Base-by-base conservation (phyloP, 2,888 invertebrate species). In the Dicyrtomina minuta region DNA sequence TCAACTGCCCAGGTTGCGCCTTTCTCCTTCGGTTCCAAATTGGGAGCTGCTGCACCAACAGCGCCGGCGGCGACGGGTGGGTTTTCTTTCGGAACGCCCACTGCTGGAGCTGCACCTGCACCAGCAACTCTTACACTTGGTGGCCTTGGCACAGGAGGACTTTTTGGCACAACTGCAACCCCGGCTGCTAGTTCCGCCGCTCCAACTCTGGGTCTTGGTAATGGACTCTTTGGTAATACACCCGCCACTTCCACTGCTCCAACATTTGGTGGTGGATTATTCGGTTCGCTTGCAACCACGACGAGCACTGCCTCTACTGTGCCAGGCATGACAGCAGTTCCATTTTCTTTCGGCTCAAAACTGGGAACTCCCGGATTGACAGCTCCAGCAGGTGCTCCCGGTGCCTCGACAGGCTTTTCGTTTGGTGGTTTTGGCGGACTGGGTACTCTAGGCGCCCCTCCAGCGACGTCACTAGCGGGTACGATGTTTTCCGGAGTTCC, bases 81-180 rank as follows among this genome's bases (percentile, higher is more conserved):
- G 17, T 51, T 64, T 27, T 33, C 51, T 15, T 64, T 64, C 24
- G 64, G 64, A 3, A 15, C 62, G 24, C 56, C 56, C 13, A 51
- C 51, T 6, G 20, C n/a, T n/a, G 43, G 10, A 10, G 33, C 56
- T 6, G n/a, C 27, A 5, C 2, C 56, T 13, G n/a, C 56, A 2
- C 17, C 56, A 26, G n/a, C 56, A 12, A 56, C 27, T 12, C 17
- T 33, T 15, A 26, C 56, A 6, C 13, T 56, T 2, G 56, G 27
- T 3, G 27, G 27, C 5, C 33, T 56, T 56, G 17, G 27, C 6
- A 27, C 43, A 17, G 62, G 46, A 2, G 2, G 26, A 24, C n/a
- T 15, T 1, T 49, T 39, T 10, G 41, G 39, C 13, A 24, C 56
- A 10, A 10, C 60, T 13, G 62, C 26, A n/a, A 4, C 62, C 3